Evolutionary conservation across 2,888 invertebrate genomes (phyloP), one percentile per base, ranked within the genome.

Genomic region (Linnaemya tessellans): DNA sequence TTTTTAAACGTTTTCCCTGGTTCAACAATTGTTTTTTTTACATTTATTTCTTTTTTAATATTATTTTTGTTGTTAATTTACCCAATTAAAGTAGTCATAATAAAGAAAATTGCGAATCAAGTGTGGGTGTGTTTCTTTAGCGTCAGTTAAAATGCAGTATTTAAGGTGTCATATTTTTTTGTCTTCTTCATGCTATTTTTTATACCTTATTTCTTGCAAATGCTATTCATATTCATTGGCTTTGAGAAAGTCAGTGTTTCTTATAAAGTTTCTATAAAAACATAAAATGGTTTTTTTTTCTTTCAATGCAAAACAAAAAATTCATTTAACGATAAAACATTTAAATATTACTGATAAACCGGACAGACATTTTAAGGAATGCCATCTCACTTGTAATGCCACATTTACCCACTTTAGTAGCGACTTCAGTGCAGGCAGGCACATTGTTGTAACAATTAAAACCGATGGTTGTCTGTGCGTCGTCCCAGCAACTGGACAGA

Each of bases 331-430:
- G 54, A 54, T 54, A 78, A 81, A 75, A 43, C 30, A 68, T 81
- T 75, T 62, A 81, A 77, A 58, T 78, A 49, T 68, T 67, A 41
- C 38, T 49, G 77, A 77, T 83, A 78, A 78, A 30, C 30, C n/a
- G 30, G 65, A 65, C 77, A 65, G 77, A 58, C 65, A 18, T 77
- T 78, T 77, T 41, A 65, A 82, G 60, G 77, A 82, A 78, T 83
- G 71, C 51, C 77, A 58, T 83, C 41, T 41, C 77, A 38, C 60
- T 74, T 62, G 38, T 49, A 60, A 11, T 54, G 38, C 46, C 56
- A 67, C 56, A 73, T 67, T 75, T 60, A 70, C 43, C 81, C 54
- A 81, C 68, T 65, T 64, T 65, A 46, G 41, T 51, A 13, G 74
- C 43, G 10, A 46, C 38, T 10, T n/a, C n/a, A 22, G 49, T 30